Conservation (phyloP, 1,140 invertebrate species). For the Lamellibrachia luymesi region DNA sequence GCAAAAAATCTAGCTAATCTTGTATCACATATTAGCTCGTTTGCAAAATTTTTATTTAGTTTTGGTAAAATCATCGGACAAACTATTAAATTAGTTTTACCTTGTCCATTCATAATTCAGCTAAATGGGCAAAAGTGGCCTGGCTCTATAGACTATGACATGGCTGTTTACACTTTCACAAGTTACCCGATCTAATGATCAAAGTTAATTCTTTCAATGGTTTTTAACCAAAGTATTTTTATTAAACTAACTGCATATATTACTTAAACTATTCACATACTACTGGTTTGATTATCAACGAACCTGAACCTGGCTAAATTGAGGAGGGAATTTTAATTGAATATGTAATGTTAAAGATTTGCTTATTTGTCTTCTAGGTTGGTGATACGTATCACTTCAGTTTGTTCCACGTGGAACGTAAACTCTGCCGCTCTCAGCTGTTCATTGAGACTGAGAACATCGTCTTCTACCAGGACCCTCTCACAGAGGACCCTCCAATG, state of each 20-base stretch:
- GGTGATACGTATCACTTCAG: slow-evolving; percentile 36
- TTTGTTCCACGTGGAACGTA: slow-evolving; percentile 37
- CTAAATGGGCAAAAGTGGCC: background rate
- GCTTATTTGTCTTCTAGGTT: slow-evolving; percentile 26
- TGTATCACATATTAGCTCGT: no score
- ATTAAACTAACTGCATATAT: background rate
- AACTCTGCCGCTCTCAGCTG: slow-evolving; percentile 31
- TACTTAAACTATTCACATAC: background rate
- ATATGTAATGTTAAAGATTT: background rate
- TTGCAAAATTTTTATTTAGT: no score
- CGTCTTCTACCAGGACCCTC: slow-evolving; percentile 28
- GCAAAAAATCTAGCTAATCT: no score
- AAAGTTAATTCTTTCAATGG: no score
- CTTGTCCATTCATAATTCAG: background rate
- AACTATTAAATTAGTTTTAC: no score
- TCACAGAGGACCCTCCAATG: slow-evolving; percentile 26
- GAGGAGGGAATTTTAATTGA: background rate
- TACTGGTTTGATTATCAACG: no score
- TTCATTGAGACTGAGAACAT: slow-evolving; percentile 33
- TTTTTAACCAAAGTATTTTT: no score
- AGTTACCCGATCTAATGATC: no score
- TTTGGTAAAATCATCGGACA: no score
- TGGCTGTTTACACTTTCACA: background rate
- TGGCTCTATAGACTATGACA: background rate
- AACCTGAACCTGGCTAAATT: no score